Evolutionary conservation across 2,888 invertebrate species (phyloP).

Genomic region (Lymantria dispar): DNA sequence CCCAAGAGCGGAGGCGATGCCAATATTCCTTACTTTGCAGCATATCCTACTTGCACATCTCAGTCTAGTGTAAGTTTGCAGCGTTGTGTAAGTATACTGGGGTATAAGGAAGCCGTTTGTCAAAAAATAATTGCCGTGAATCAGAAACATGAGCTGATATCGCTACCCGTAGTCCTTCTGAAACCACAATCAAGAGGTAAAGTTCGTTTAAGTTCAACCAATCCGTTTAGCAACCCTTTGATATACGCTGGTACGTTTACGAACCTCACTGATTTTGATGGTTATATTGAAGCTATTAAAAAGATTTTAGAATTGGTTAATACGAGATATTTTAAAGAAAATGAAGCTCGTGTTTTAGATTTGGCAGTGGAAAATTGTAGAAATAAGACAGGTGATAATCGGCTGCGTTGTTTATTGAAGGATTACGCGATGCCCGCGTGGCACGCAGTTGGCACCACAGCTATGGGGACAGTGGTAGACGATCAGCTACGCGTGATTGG

Average conservation of each 20-base stretch:
- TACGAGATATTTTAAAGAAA: conserved; percentile 50
- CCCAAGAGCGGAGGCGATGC: conserved; percentile 31
- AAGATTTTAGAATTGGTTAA: conserved; percentile 44
- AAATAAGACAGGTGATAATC: conserved; percentile 41
- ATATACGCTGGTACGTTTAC: conserved; percentile 62
- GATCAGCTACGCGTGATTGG: conserved; percentile 46
- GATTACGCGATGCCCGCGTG: conserved; percentile 60
- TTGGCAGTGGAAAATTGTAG: conserved; percentile 45
- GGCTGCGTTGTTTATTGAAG: conserved; percentile 66
- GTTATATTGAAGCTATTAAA: conserved; percentile 48
- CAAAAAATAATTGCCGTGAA: conserved; percentile 39
- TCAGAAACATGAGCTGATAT: conserved; percentile 47
- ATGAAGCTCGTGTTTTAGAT: conserved; percentile 48
- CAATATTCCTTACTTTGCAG: conserved; percentile 57
- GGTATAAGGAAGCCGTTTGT: conserved; percentile 50
- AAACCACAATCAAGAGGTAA: conserved; percentile 63
- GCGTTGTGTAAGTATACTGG: conserved; percentile 42
- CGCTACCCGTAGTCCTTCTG: conserved; percentile 54
- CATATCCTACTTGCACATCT: conserved; percentile 58
- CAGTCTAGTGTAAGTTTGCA: conserved; percentile 34
- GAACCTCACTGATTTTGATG: conserved; percentile 44
- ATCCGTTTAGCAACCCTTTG: conserved; percentile 49
- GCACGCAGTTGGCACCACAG: conserved; percentile 67
- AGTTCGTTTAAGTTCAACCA: conserved; percentile 44
- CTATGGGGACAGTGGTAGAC: conserved; percentile 62